phyloP scores from a whole-genome alignment of 2,797 vertebrate genomes.

The Cirrhinus molitorella region DNA sequence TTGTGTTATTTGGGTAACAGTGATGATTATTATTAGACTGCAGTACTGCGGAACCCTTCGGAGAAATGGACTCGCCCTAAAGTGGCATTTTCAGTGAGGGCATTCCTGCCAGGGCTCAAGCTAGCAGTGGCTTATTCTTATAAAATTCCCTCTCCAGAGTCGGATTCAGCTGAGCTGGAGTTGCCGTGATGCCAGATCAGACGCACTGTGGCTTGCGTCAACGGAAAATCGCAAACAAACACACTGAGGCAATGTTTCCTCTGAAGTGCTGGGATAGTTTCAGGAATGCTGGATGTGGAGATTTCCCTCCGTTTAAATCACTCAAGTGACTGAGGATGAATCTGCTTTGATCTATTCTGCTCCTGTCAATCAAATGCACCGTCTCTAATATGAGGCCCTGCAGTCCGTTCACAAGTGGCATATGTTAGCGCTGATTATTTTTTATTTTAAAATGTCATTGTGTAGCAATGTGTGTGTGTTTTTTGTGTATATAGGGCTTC shows the following conservation, averaged over 20 bases:
- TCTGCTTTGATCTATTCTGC: constrained; percentile 55
- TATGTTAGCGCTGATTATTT: neutral
- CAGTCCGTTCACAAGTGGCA: neutral
- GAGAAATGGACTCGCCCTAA: constrained; percentile 10
- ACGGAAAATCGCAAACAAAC: constrained; percentile 47
- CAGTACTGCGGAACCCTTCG: neutral
- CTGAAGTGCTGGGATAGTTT: constrained; percentile 56
- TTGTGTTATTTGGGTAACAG: neutral
- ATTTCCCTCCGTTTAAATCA: constrained; percentile 43
- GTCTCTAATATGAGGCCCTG: neutral
- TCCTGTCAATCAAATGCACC: constrained; percentile 41
- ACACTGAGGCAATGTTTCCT: constrained; percentile 49
- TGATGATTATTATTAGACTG: constrained; percentile 29
- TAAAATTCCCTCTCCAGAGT: constrained; percentile 67
- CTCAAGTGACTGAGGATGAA: constrained; percentile 33
- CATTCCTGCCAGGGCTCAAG: neutral
- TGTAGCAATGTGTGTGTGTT: neutral
- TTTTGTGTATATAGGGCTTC: neutral
- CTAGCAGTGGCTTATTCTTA: constrained; percentile 61
- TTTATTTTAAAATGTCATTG: neutral
- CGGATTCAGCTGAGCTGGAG: constrained; percentile 73
- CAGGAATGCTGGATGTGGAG: constrained; percentile 12
- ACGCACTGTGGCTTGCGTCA: constrained; percentile 49
- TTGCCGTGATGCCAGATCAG: constrained; percentile 62
- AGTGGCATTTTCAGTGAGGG: neutral